Evolutionary conservation across 2,797 vertebrate genomes (phyloP).

Genomic region (Chaetodon trifasciatus): DNA sequence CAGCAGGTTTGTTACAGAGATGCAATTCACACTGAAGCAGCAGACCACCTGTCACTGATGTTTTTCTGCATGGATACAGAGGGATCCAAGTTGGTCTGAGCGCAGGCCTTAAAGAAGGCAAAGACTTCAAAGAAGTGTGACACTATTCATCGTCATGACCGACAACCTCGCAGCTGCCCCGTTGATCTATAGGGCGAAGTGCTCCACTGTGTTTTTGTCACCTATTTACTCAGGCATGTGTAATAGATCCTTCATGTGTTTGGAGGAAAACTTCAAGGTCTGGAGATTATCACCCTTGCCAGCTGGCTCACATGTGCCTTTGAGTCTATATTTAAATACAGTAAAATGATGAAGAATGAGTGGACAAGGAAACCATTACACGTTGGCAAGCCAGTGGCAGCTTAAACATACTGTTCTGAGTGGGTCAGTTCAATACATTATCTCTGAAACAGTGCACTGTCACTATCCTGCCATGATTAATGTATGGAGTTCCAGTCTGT

Average conservation of each 20-base stretch:
- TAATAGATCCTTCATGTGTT: conserved; percentile 84
- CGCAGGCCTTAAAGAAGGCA: conserved; percentile 42
- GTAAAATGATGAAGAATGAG: conserved; percentile 76
- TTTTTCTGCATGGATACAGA: conserved; percentile 73
- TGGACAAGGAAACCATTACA: conserved; percentile 72
- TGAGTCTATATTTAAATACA: conserved; percentile 83
- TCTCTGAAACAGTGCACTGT: conserved; percentile 13
- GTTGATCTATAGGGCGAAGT: conserved; percentile 70
- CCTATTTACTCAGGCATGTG: conserved; percentile 86
- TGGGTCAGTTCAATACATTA: conserved; percentile 53
- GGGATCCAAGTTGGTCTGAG: conserved; percentile 63
- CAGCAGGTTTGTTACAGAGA: conserved; percentile 34
- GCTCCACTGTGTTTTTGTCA: conserved; percentile 84
- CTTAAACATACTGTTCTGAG: conserved; percentile 64
- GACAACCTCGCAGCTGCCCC: conserved; percentile 78
- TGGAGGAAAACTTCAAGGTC: conserved; percentile 81
- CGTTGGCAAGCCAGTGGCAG: conserved; percentile 55
- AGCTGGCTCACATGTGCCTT: conserved; percentile 81
- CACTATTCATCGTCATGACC: conserved; percentile 66
- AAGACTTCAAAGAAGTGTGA: conserved; percentile 71
- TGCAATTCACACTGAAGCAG: conserved; percentile 34
- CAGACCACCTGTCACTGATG: conserved; percentile 71
- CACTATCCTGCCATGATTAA: background rate
- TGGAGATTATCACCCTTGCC: conserved; percentile 84
- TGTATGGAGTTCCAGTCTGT: background rate